phyloP scores from a whole-genome alignment of 2,113 vertebrate genomes.

The Machaerirhynchus nigripectus region DNA sequence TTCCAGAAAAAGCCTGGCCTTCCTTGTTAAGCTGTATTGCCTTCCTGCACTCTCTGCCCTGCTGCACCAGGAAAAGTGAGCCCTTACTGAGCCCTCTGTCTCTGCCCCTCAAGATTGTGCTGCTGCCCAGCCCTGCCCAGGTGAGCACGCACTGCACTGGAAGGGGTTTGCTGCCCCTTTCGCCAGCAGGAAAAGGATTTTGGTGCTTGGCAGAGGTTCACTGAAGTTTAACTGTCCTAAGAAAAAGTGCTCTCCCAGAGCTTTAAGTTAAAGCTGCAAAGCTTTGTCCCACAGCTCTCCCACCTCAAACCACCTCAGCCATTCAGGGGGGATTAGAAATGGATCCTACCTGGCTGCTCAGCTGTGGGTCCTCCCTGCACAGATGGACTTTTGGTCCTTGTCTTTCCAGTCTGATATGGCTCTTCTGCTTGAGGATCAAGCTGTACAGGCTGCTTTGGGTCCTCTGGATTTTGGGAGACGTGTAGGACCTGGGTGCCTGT shows the following conservation, averaged over 20 bases:
- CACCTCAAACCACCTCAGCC: background rate
- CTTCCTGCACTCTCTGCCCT: background rate
- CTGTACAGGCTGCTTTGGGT: background rate
- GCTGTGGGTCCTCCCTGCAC: background rate
- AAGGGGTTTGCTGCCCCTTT: background rate
- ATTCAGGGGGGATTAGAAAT: background rate
- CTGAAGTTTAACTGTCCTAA: background rate
- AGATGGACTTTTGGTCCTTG: background rate
- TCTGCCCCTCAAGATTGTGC: background rate
- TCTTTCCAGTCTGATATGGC: background rate
- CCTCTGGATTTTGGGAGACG: background rate
- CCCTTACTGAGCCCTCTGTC: background rate
- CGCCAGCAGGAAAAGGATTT: fast-evolving
- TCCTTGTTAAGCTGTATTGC: background rate
- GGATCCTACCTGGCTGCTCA: background rate
- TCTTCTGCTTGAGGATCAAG: background rate
- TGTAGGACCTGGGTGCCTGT: background rate
- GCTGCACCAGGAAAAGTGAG: background rate
- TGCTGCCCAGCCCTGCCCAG: background rate
- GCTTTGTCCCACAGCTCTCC: background rate
- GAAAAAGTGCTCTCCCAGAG: background rate
- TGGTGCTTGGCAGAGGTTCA: background rate
- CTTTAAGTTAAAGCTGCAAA: background rate
- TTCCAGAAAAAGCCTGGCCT: background rate
- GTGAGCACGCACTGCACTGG: background rate